A percentile compares a stretch with the other conserved stretches of the same genome.
These are phyloP conservation scores for Acomys russatus DNA, from an alignment of 2,797 vertebrate genomes.

Conservation along the genomic window DNA sequence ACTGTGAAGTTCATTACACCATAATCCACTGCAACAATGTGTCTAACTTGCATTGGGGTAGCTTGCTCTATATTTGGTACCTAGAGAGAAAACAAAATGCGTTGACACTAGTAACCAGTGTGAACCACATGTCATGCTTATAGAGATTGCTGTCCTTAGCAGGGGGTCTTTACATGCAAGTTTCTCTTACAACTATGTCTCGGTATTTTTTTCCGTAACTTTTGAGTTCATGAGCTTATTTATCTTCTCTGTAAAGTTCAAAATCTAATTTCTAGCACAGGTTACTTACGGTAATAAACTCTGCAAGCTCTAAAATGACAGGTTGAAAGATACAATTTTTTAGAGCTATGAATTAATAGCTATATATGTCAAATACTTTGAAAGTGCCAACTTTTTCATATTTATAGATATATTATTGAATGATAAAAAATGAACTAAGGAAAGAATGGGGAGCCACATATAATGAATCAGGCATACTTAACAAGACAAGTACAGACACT, in stretches of 20 bases:
- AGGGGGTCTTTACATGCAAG: conserved; percentile 86
- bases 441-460: conserved; percentile 91
- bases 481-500: conserved; percentile 93
- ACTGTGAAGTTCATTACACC: background rate
- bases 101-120: conserved; percentile 79
- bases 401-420: conserved; percentile 94
- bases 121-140: conserved; percentile 81
- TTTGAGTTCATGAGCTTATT: conserved; percentile 89
- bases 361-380: conserved; percentile 91
- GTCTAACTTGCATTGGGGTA: conserved; percentile 3
- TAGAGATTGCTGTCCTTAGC: conserved; percentile 85
- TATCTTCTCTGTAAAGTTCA: conserved; percentile 91
- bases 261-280: conserved; percentile 91
- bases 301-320: conserved; percentile 90
- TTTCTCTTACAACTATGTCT: conserved; percentile 86
- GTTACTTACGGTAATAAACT: conserved; percentile 92
- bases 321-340: conserved; percentile 91
- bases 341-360: conserved; percentile 92
- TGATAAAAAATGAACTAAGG: conserved; percentile 92
- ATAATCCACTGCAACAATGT: background rate
- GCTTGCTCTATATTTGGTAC: conserved; percentile 51
- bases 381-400: conserved; percentile 92
- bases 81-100: conserved; percentile 81
- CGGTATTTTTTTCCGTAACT: conserved; percentile 86
- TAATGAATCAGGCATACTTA: conserved; percentile 95